Base-by-base conservation (phyloP, 2,888 invertebrate species). In the Lasioglossum malachurum region DNA sequence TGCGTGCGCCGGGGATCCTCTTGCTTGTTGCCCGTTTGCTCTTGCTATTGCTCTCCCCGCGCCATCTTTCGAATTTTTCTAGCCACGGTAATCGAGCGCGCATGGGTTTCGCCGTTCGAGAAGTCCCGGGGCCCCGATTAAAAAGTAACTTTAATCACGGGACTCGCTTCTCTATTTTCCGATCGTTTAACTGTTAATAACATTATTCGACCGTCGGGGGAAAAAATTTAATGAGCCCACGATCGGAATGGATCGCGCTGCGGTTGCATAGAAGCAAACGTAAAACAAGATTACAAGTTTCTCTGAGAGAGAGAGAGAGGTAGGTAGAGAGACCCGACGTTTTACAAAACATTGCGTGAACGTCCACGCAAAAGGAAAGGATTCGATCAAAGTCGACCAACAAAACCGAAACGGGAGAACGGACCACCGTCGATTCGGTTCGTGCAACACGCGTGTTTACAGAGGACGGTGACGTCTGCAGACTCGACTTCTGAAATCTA, bases 1-100 rank as follows among this genome's bases (percentile, higher is more conserved):
- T 35, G 73, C 86, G 80, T 85, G 79, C 53, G 80, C 80, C 73
- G 53, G 12, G 49, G 78, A 75, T 84, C 23, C 27, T 64, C 71
- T 35, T 53, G 53, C 53, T 53, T 53, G 53, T 53, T 53, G 53
- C 53, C 53, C n/a, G 53, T n/a, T 53, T 53, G 53, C 53, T 53
- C 53, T 53, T 53, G n/a, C 53, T 53, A 23, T 53, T 53, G 53
- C 53, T 53, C 53, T 53, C 35, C 69, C 60, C 41, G 53, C 72
- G 19, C 19, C 71, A 67, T 77, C 76, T 67, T 67, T 4, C n/a
- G 1, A n/a, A 77, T 77, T 77, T 77, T 77, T 77, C 77, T 77
- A 67, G 64, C n/a, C 46, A 35, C 23, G 64, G 46, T 77, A 77
- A 77, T 77, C 44, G 77, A 64, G 46, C 35, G 67, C 31, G 57